Evolutionary conservation across 1,140 invertebrate genomes (phyloP), one percentile per base, ranked within the genome.

Genomic region (Sminthurides bifidus): DNA sequence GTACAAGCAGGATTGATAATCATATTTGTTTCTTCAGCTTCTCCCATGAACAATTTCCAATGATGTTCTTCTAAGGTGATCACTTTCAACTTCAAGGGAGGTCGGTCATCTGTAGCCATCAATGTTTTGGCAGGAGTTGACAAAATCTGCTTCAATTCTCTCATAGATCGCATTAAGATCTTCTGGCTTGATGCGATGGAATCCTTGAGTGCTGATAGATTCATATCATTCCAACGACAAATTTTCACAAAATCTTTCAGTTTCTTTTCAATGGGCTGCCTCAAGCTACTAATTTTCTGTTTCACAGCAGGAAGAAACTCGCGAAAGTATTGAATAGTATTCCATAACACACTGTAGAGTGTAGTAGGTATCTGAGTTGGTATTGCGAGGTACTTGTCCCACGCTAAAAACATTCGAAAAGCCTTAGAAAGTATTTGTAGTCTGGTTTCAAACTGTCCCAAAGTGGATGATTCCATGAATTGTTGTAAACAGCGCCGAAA

Each of bases 241-340:
- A 98, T 95, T 69, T 96, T 95, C 0, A 97, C 85, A 69, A 91
- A 92, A 58, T 94, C 88, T 59, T 84, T 84, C 1, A 97, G 68
- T 70, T 92, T 86, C 72, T 92, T 93, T 64, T 95, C 88, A 56
- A 95, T 87, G 0, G 90, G 88, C 0, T 74, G 66, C 51, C 82
- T 78, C 6, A 84, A 71, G 4, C 77, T 74, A 21, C 79, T 77
- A 1, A 93, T 80, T 49, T 77, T 40, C 75, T 74, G 71, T 0
- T 72, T 67, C 0, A 97, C 77, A 65, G 78, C 74, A 0, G 71
- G 59, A 0, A 72, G 63, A 68, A 93, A 95, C 68, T 93, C 87
- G 0, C 71, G 69, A 67, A 92, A 98, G 71, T 91, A 94, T 59
- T 81, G 75, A 67, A 87, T 79, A 1, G 92, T 68, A 71, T 95